Base-by-base conservation (phyloP, 2,888 invertebrate genomes). In the Leptopterna dolabrata region DNA sequence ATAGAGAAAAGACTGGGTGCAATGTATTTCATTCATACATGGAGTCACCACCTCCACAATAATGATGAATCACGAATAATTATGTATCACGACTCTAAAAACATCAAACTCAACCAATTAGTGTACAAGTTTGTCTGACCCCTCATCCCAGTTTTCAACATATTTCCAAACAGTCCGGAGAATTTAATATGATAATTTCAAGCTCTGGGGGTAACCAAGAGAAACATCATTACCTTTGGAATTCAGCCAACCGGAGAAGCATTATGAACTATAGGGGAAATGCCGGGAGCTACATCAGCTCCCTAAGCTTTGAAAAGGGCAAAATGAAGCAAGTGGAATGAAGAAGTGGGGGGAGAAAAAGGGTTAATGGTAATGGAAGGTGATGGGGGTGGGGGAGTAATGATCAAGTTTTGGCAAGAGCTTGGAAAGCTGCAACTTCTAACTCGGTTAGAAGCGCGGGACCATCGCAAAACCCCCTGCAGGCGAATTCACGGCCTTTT, bases 341-440 rank as follows among this genome's bases (percentile, higher is more conserved):
- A 16, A 24, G 9, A 71, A 30, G 71, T 14, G 30, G 30, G 30
- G 71, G 71, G 27, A 13, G 19, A 71, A 27, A 71, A 71, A 71
- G 71, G 71, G 71, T 71, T 71, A 71, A 71, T 71, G 71, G 71
- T 71, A 71, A 71, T 11, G 27, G 71, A 4, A 13, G 0, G 70
- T 3, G 70, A 16, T 1, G 13, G 71, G 27, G 27, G 27, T 3
- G 71, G 16, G 27, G 71, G 71, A 27, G 71, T 71, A 71, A 71
- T 71, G 70, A 70, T 70, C 24, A 70, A 70, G 70, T 70, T 70
- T 70, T 70, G 70, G 70, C 70, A 70, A 70, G 70, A 70, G 70
- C 70, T 70, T 70, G 24, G 70, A 19, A 70, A 70, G 70, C 70
- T 27, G 70, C 70, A 70, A 70, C 70, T 19, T 70, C 70, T 70